Base-by-base conservation (phyloP, 2,797 vertebrate species). In the Lophius americanus region DNA sequence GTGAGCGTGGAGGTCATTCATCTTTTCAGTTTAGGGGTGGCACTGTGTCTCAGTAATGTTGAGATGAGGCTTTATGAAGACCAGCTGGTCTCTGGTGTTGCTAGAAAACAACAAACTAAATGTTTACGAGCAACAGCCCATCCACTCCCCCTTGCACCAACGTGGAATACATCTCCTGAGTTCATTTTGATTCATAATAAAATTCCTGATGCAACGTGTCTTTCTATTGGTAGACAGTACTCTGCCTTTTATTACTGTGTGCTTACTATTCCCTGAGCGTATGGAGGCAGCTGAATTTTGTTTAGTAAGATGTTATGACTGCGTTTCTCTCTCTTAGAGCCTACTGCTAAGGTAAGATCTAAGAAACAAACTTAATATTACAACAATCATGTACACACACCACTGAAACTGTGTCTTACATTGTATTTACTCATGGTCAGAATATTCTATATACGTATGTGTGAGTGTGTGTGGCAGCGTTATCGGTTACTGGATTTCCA, bases 61-160 rank as follows among this genome's bases (percentile, higher is more conserved):
- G 71, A 82, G 69, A 70, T 74, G 73, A 84, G 55, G 59, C 65
- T 89, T 85, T 84, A 88, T 90, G 68, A 76, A 83, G 82, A 89
- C 62, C 88, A 89, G 84, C 84, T 90, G 87, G 48, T 64, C 43
- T 41, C 58, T 42, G 32, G 44, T 50, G 63, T 69, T 79, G 66
- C 73, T 71, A 85, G 67, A 80, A 72, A 78, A 84, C 76, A 85
- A 85, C 80, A 88, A 88, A 84, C 38, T 35, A 46, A 60, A 82
- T 88, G 84, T 85, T 89, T 84, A 89, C 56, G 48, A 82, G 61
- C 54, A 82, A 53, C 76, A 75, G 68, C 23, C 36, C 50, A 50
- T 73, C 52, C 60, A 43, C 69, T 73, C 36, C 60, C 38, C 38
- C 52, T 12, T 57, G 60, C 51, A 50, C 51, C 55, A 55, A 70